Base-by-base conservation (phyloP, 1,140 invertebrate species). In the Ceratina calcarata region DNA sequence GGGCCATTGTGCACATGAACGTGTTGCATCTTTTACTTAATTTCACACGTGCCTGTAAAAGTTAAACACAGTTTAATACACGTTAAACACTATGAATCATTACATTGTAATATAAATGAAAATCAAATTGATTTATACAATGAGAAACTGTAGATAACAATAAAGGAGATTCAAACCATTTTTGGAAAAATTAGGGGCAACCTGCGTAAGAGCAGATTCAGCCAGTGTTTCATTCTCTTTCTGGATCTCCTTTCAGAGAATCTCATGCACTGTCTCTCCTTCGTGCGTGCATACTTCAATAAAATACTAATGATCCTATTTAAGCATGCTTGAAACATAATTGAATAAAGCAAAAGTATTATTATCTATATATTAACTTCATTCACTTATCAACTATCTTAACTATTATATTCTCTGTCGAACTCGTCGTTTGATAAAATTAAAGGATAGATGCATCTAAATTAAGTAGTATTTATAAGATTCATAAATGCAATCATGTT, bases 301-400 rank as follows among this genome's bases (percentile, higher is more conserved):
- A 45, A 45, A 45, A 45, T 45, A 45, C 37, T 45, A 45, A 45
- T 45, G 6, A 45, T 75, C 78, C 64, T 80, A 80, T 75, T 75
- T 60, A 51, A 75, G 51, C 78, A 80, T 80, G 78, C 72, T 80
- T 75, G 13, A 75, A 75, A 66, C 60, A 51, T 79, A 58, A 79
- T 74, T 67, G 60, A 75, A 61, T 22, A 27, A 80, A 80, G 20
- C 45, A 80, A 64, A 49, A 27, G 32, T 71, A 22, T 76, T 62
- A 76, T 55, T 53, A 2, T 67, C 18, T 66, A 51, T 61, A 24
- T 64, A 69, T 0, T 49, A 74, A 15, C 60, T 22, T 68, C 64
- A 70, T 78, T 68, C 37, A 24, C 45, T 64, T 57, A 58, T 13
- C 13, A 64, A 51, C 27, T 65, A 55, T n/a, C 49, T 20, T 49